Conservation (phyloP, 2,113 vertebrate species). For the Daubentonia madagascariensis region DNA sequence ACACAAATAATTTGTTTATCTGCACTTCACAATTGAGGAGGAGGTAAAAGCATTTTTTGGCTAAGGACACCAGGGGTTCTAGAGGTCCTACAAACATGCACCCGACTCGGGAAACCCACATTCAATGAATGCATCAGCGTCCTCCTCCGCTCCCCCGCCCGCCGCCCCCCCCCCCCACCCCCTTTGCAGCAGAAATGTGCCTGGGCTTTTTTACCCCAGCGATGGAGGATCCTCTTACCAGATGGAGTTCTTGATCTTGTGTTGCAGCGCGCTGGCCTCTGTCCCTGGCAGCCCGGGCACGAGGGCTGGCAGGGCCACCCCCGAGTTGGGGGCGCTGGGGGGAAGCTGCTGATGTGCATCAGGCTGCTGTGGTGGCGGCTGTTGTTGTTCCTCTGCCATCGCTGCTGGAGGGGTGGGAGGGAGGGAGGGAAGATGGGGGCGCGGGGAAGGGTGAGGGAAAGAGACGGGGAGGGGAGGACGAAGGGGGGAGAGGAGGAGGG, state of each 20-base stretch:
- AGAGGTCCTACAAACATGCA: background rate
- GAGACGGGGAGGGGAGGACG: slow-evolving; percentile 66
- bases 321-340: slow-evolving; percentile 73
- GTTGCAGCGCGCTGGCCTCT: slow-evolving; percentile 92
- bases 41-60: background rate
- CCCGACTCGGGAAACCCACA: slow-evolving; percentile 14
- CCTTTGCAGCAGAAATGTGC: slow-evolving; percentile 60
- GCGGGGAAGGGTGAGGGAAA: slow-evolving; percentile 71
- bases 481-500: slow-evolving; percentile 47
- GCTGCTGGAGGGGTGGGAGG: slow-evolving; percentile 76
- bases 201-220: slow-evolving; percentile 49
- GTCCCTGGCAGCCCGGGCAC: slow-evolving; percentile 91
- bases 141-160: background rate
- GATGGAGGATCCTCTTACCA: slow-evolving; percentile 87
- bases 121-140: slow-evolving; percentile 32
- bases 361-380: slow-evolving; percentile 75
- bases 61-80: background rate
- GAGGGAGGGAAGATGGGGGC: slow-evolving; percentile 71
- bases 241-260: slow-evolving; percentile 96
- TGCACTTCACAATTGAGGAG: background rate
- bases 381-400: slow-evolving; percentile 91
- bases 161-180: background rate
- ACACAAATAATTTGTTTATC: slow-evolving; percentile 40
- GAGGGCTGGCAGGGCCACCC: slow-evolving; percentile 85
- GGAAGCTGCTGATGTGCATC: slow-evolving; percentile 83